Conservation (phyloP, 2,113 vertebrate species). For the Phrynosoma blainvillii region DNA sequence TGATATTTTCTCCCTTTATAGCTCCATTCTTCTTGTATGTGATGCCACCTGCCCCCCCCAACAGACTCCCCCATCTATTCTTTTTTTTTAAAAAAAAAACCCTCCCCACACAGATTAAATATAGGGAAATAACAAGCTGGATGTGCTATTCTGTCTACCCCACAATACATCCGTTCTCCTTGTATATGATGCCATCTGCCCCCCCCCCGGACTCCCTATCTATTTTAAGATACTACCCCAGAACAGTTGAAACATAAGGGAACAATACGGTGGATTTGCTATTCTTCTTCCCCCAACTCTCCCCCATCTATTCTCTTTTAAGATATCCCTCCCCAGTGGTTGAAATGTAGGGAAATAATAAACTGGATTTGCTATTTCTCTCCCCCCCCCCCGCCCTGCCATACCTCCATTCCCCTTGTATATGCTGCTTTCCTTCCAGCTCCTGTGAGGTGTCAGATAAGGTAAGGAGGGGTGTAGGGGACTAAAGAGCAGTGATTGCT, state of each 20-base stretch:
- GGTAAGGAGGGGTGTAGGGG: no score
- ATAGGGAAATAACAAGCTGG: not conserved
- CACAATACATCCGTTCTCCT: no score
- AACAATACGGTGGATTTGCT: no score
- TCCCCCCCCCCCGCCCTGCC: fast-evolving
- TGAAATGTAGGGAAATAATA: not conserved
- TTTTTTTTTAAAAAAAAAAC: not conserved
- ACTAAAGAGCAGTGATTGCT: no score
- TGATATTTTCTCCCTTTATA: no score
- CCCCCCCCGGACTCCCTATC: no score
- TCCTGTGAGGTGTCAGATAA: not conserved
- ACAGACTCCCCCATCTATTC: not conserved
- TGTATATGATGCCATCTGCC: no score
- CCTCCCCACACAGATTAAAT: not conserved
- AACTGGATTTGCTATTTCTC: not conserved
- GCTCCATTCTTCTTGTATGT: no score
- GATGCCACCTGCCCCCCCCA: no score
- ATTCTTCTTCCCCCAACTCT: no score
- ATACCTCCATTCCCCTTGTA: not conserved
- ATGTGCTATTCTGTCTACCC: not conserved
- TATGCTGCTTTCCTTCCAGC: not conserved
- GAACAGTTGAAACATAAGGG: no score
- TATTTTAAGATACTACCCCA: no score
- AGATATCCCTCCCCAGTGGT: not conserved
- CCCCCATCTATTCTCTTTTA: not conserved